Percentiles rank a stretch among this genome's conserved stretches.
phyloP scores from a whole-genome alignment of 2,797 vertebrate genomes.

The Pseudochirops cupreus region DNA sequence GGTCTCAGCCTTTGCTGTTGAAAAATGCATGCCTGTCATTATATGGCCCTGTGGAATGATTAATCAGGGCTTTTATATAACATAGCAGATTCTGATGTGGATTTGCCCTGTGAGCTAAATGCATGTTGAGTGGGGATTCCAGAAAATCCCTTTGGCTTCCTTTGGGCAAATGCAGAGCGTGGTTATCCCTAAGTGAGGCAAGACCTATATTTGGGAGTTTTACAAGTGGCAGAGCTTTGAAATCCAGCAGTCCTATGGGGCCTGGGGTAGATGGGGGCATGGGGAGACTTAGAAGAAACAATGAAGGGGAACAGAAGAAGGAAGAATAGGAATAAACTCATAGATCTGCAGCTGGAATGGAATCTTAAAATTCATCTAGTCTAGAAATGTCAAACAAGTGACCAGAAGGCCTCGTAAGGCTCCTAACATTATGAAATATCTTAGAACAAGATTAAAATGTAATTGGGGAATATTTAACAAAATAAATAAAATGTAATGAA shows the following conservation, averaged over 20 bases:
- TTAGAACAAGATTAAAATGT: neutral
- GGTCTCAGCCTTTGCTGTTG: conserved; percentile 56
- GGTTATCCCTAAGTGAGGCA: neutral
- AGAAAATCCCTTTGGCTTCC: neutral
- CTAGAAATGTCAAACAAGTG: neutral
- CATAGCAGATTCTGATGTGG: neutral
- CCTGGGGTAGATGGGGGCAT: neutral
- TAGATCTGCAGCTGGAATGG: neutral
- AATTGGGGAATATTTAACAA: neutral
- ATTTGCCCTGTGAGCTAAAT: conserved; percentile 34
- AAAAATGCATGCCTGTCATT: conserved; percentile 62
- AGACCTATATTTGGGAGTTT: neutral
- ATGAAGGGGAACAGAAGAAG: neutral
- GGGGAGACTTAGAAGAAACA: neutral
- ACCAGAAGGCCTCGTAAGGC: neutral
- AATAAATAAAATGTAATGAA: neutral
- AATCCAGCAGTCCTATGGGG: neutral
- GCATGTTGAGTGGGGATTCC: neutral
- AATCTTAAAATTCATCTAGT: neutral
- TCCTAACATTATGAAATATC: neutral
- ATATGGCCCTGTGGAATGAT: conserved; percentile 57
- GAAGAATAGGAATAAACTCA: neutral
- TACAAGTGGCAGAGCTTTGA: neutral
- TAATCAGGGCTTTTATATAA: conserved; percentile 55
- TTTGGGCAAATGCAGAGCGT: neutral